Base-by-base conservation (phyloP, 2,113 vertebrate genomes). In the Gobio gobio region DNA sequence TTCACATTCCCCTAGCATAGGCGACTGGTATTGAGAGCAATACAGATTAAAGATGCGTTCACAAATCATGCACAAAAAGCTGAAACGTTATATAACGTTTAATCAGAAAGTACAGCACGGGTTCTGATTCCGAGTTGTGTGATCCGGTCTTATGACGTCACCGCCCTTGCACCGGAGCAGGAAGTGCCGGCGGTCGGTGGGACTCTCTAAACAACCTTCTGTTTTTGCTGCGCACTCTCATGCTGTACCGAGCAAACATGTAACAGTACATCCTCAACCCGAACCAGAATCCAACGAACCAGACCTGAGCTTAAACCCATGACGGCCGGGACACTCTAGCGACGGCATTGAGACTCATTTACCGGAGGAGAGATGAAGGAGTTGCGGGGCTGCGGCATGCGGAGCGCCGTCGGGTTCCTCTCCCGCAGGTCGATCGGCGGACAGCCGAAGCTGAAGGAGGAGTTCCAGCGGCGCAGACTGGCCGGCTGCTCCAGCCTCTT, bases 381-480 rank as follows among this genome's bases (percentile, higher is more conserved):
- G 95, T 90, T 94, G 91, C 92, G 92, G 91, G 95, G 96, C 90
- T 95, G 95, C 93, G 97, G 96, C 89, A 97, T 98, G 97, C 95
- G 97, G 89, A 97, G 96, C 85, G 94, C 96, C n/a, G 94, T 98
- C 94, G 97, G 97, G 92, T 99, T 99, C 94, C 94, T 99, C 94
- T 96, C 96, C 95, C 96, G 94, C 93, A 96, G 97, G 92, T 95
- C 93, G 93, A 93, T 98, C 88, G 95, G 93, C 86, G 97, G 97
- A 78, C 95, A 97, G 93, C 95, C 96, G 89, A 94, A 98, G 88
- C 93, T 99, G 94, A 98, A 96, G 94, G 97, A 98, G 83, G 96
- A 98, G 87, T 99, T 98, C 92, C 98, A 99, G 96, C 92, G 98
- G 85, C 95, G 95, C 89, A 94, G 98, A 92, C 93, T 98, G 92